phyloP scores from a whole-genome alignment of 2,113 vertebrate species.

The Lathamus discolor region DNA sequence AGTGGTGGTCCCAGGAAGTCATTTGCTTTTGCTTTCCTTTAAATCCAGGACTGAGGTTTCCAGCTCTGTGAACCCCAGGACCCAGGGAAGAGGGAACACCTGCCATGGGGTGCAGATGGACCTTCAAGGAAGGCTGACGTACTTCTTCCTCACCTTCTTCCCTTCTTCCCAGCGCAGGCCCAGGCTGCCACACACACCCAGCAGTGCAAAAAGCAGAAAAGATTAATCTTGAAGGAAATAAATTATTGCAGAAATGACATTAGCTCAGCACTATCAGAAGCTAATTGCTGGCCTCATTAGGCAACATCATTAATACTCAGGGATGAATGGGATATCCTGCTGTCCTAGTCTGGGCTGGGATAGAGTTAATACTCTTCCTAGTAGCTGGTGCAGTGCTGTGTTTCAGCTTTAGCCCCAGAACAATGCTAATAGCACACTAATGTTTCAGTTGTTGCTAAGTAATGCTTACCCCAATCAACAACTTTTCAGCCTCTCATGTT shows the following conservation, averaged over 20 bases:
- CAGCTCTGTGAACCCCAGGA: neutral
- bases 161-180: neutral
- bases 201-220: neutral
- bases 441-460: neutral
- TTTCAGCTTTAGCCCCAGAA: neutral
- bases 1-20: neutral
- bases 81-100: neutral
- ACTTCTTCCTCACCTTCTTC: neutral
- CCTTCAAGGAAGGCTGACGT: neutral
- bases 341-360: neutral
- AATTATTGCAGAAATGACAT: neutral
- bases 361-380: neutral
- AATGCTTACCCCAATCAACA: neutral
- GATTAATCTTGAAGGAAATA: neutral
- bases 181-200: neutral
- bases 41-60: neutral
- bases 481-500: neutral
- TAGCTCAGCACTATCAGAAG: neutral
- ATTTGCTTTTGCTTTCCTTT: neutral
- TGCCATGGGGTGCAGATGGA: neutral
- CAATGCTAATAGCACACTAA: neutral
- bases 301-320: neutral
- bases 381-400: neutral
- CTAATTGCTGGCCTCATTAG: slow-evolving; percentile 8
- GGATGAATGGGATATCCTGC: neutral